Evolutionary conservation across 37 sponge, comb jelly and placozoan genomes (phyloP).

Genomic region (Geodia barretti): DNA sequence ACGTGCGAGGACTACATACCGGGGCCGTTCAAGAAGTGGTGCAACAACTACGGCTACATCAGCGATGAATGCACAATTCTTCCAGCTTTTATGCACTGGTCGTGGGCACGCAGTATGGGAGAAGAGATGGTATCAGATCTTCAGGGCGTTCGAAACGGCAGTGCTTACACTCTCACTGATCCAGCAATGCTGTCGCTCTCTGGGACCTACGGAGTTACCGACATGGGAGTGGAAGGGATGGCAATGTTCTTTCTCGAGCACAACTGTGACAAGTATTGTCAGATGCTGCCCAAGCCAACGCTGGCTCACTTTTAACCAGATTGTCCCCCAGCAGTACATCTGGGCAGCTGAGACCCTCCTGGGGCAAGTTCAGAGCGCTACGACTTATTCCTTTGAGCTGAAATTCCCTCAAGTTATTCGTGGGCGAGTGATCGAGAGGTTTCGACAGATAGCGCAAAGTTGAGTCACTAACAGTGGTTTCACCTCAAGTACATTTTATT

Average conservation of each 20-base stretch:
- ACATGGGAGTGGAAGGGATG: constrained; percentile 38
- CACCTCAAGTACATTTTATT: too few relatives aligned
- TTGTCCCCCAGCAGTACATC: neutral
- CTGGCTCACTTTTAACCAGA: too few relatives aligned
- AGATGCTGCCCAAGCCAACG: neutral
- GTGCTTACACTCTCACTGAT: constrained; percentile 21
- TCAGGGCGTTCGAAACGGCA: constrained; percentile 25
- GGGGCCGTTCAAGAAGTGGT: constrained; percentile 27
- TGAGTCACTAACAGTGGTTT: neutral
- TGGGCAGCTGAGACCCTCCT: neutral
- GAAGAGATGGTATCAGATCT: constrained; percentile 34
- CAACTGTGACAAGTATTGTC: constrained; percentile 18
- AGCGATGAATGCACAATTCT: neutral
- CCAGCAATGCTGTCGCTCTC: constrained; percentile 5
- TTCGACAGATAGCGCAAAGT: neutral
- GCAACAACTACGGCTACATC: constrained; percentile 28
- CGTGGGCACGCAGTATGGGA: constrained; percentile 30
- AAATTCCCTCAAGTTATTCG: neutral
- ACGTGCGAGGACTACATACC: constrained; percentile 24
- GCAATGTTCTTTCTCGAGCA: constrained; percentile 21
- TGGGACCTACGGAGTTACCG: constrained; percentile 10
- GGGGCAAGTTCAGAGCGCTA: neutral
- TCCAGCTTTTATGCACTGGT: constrained; percentile 42
- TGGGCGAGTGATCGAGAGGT: neutral
- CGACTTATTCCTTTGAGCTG: constrained; percentile 2